Percentiles rank a stretch among this genome's conserved stretches.
phyloP scores from a whole-genome alignment of 2,113 vertebrate genomes.

The Apteryx mantelli region DNA sequence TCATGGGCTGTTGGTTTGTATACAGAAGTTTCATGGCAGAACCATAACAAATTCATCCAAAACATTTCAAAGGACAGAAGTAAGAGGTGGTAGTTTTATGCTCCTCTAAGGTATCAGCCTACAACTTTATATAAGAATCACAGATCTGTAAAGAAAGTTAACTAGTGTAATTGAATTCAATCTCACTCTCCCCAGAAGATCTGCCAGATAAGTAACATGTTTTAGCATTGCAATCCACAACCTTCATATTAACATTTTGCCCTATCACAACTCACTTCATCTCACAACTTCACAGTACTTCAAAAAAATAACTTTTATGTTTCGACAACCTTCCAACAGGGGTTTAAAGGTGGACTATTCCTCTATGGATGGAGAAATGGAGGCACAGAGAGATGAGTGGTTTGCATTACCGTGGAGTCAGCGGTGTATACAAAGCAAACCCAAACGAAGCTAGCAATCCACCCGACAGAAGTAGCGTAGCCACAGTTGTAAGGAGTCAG shows the following conservation, averaged over 20 bases:
- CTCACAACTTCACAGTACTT: not conserved
- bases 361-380: not conserved
- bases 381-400: not conserved
- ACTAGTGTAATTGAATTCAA: not conserved
- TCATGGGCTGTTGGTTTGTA: fast-evolving
- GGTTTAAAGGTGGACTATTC: not conserved
- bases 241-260: not conserved
- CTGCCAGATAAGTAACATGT: not conserved
- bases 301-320: not conserved
- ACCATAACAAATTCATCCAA: not conserved
- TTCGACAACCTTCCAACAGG: not conserved
- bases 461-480: not conserved
- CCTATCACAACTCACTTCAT: not conserved
- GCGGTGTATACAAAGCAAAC: not conserved
- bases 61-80: not conserved
- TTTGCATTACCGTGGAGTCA: not conserved
- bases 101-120: not conserved
- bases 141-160: not conserved
- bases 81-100: not conserved
- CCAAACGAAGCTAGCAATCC: not conserved
- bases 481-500: not conserved
- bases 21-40: not conserved
- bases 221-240: not conserved
- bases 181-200: not conserved
- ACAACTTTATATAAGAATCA: not conserved